phyloP scores from a whole-genome alignment of 2,797 vertebrate species.

The Syngnathus acus region DNA sequence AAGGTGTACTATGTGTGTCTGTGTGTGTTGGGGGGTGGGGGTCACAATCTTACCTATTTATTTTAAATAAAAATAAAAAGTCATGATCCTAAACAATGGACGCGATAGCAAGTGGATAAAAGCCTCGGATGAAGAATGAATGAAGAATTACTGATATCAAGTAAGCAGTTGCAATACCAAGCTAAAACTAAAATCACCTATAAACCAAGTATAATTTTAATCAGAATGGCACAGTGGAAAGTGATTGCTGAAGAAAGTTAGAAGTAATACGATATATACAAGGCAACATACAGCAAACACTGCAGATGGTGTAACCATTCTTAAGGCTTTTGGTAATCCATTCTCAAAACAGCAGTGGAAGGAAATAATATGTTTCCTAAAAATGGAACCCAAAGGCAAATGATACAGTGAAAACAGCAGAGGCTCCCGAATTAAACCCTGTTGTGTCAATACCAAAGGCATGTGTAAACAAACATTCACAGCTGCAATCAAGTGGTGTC shows the following conservation, averaged over 20 bases:
- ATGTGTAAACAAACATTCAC: too few relatives aligned
- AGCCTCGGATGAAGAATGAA: too few relatives aligned
- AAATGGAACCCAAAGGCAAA: too few relatives aligned
- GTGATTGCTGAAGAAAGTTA: constrained; percentile 39
- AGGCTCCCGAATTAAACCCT: too few relatives aligned
- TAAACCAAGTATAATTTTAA: constrained; percentile 15
- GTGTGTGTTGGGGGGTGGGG: too few relatives aligned
- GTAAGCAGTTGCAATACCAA: not conserved
- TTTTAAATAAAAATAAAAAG: not conserved
- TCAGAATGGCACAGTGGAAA: constrained; percentile 26
- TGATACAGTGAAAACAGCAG: too few relatives aligned
- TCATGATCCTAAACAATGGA: not conserved
- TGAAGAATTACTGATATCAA: too few relatives aligned
- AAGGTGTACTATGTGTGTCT: not conserved
- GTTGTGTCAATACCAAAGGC: too few relatives aligned
- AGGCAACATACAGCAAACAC: constrained; percentile 25
- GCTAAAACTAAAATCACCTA: constrained; percentile 22
- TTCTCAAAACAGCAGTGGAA: constrained; percentile 48
- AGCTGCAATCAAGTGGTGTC: too few relatives aligned
- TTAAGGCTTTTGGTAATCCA: constrained; percentile 38
- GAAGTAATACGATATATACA: constrained; percentile 18
- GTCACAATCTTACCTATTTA: not conserved
- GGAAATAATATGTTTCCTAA: constrained; percentile 2
- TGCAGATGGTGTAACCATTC: constrained; percentile 62
- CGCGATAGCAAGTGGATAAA: not conserved